Percentiles rank a stretch among this genome's conserved stretches.
Evolutionary conservation across 2,113 vertebrate genomes (phyloP).

Genomic region (Hemicordylus capensis): DNA sequence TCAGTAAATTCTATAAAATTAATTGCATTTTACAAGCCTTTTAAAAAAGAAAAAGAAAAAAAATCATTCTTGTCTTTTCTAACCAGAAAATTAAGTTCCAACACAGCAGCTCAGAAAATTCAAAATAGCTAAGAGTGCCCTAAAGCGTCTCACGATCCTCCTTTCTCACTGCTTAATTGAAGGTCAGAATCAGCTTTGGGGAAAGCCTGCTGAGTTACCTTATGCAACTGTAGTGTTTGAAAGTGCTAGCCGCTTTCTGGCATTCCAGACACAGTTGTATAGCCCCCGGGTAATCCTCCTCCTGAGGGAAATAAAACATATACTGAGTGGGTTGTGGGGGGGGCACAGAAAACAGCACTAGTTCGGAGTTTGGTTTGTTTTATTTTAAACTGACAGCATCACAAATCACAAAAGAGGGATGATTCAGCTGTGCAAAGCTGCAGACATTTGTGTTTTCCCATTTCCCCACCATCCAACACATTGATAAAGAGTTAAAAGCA

Average conservation of each 20-base stretch:
- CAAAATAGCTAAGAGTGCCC: neutral
- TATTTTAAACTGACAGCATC: neutral
- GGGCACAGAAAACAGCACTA: neutral
- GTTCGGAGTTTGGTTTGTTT: neutral
- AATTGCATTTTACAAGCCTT: neutral
- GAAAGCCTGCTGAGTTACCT: slow-evolving; percentile 78
- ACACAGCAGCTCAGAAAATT: neutral
- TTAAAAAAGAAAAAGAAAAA: no score
- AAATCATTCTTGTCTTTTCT: neutral
- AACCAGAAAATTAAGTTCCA: slow-evolving; percentile 24
- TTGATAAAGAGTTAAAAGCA: neutral
- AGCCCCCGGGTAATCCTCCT: slow-evolving; percentile 97
- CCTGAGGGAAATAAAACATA: slow-evolving; percentile 75
- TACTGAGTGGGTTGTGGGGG: slow-evolving; percentile 9
- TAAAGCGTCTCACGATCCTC: neutral
- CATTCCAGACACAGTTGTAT: slow-evolving; percentile 98
- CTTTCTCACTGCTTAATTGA: neutral
- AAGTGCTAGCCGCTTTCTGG: slow-evolving; percentile 97
- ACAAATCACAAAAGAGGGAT: neutral
- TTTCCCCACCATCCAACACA: neutral
- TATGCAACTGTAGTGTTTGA: slow-evolving; percentile 99
- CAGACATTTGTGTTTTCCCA: neutral
- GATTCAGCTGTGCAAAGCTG: neutral
- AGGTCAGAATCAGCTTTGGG: neutral
- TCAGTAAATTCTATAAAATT: neutral